These are phyloP conservation scores for Heterochromis multidens DNA, from an alignment of 2,113 vertebrate species.

Conservation along the genomic window DNA sequence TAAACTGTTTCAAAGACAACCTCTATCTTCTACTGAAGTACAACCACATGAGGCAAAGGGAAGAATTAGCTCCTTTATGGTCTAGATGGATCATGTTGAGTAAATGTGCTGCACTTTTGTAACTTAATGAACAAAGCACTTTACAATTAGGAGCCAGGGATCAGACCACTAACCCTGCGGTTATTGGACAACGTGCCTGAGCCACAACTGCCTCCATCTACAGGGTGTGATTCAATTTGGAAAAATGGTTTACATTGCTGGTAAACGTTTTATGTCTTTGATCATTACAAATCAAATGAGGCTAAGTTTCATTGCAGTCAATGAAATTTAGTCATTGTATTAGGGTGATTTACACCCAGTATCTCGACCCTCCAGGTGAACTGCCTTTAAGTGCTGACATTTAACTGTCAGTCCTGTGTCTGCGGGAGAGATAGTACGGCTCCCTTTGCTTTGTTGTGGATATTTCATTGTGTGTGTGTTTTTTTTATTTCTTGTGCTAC, in stretches of 20 bases:
- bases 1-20: not conserved
- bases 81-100: not conserved
- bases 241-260: not conserved
- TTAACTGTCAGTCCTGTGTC: not conserved
- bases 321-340: no score
- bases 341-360: not conserved
- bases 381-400: not conserved
- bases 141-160: not conserved
- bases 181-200: not conserved
- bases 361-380: not conserved
- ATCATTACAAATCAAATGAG: conserved; percentile 1
- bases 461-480: not conserved
- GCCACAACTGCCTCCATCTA: not conserved
- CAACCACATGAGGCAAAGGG: not conserved
- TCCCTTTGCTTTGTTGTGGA: not conserved
- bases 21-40: not conserved
- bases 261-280: not conserved
- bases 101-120: not conserved
- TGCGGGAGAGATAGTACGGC: not conserved
- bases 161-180: not conserved
- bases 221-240: not conserved
- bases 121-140: not conserved
- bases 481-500: not conserved
- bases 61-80: not conserved
- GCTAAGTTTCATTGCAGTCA: not conserved